These are phyloP conservation scores for Otolemur crassicaudatus DNA, from an alignment of 2,797 vertebrate genomes.

Conservation along the genomic window DNA sequence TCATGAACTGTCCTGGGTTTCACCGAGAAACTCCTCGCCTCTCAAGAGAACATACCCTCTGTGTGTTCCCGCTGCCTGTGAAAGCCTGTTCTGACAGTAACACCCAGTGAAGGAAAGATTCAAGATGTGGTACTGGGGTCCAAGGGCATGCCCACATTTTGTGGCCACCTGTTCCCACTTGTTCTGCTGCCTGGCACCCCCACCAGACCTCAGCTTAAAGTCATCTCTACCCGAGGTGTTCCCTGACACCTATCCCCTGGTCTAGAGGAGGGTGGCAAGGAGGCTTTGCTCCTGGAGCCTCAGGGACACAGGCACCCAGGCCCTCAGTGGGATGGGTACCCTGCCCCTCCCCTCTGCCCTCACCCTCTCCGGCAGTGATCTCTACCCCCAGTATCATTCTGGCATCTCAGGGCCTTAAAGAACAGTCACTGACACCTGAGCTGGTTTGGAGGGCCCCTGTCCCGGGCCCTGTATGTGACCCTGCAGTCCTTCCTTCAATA, in stretches of 20 bases:
- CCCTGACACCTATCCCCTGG: too few relatives aligned
- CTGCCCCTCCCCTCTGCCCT: neutral
- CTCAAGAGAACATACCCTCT: neutral
- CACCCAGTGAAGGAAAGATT: neutral
- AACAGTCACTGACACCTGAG: neutral
- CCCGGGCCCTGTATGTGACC: neutral
- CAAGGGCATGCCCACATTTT: neutral
- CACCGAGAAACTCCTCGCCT: neutral
- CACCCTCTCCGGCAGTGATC: neutral
- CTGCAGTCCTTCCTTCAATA: neutral
- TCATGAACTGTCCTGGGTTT: too few relatives aligned
- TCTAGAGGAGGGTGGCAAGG: neutral
- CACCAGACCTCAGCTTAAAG: neutral
- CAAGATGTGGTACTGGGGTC: neutral
- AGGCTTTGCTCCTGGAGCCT: neutral
- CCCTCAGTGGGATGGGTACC: neutral
- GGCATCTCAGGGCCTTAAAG: neutral
- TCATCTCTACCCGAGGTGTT: neutral
- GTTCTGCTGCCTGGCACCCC: neutral
- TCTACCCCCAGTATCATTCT: neutral
- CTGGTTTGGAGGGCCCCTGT: neutral
- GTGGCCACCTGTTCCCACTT: neutral
- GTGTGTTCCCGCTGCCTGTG: neutral
- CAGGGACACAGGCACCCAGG: neutral
- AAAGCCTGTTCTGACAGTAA: neutral